Base-by-base conservation (phyloP, 2,888 invertebrate species). In the Sarcophaga subvicina region DNA sequence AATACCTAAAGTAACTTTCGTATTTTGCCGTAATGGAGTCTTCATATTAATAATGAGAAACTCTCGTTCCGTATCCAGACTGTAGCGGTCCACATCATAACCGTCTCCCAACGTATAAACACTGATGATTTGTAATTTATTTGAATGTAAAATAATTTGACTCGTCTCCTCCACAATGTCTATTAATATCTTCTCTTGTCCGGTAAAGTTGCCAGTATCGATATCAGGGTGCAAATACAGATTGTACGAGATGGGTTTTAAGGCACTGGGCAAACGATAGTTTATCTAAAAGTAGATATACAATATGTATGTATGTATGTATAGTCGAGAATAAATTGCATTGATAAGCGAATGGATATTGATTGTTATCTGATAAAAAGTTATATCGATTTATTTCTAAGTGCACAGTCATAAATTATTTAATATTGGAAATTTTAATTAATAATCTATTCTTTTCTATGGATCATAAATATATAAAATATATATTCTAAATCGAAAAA, bases 201-300 rank as follows among this genome's bases (percentile, higher is more conserved):
- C 97, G 20, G 88, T 90, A 89, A 95, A 96, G 14, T 89, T 91
- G 84, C 94, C 94, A 90, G 94, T 90, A 81, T 94, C 91, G 86
- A 96, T 92, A 89, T 96, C 93, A 0, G 97, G 97, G 89, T 95
- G 94, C 75, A 97, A 92, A 70, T 93, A 94, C 4, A 98, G 92
- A 82, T 96, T 95, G 91, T 97, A 97, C 85, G 95, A 94, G 17
- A 92, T 89, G 0, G 97, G 97, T 73, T 93, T 91, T 0, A 96
- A 93, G 67, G 94, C 91, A 71, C 92, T 93, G 4, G 96, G 95
- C n/a, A 97, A 91, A 22, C 95, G 91, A 85, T 92, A 92, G 72
- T 91, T 76, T 47, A 89, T 88, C 91, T 91, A 69, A 14, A 72
- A 70, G 12, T 59, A 17, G 14, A 54, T 14, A 54, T 1, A 54